These are phyloP conservation scores for Drosophila pseudoananassae DNA, from an alignment of 1,140 invertebrate genomes.

Conservation along the genomic window DNA sequence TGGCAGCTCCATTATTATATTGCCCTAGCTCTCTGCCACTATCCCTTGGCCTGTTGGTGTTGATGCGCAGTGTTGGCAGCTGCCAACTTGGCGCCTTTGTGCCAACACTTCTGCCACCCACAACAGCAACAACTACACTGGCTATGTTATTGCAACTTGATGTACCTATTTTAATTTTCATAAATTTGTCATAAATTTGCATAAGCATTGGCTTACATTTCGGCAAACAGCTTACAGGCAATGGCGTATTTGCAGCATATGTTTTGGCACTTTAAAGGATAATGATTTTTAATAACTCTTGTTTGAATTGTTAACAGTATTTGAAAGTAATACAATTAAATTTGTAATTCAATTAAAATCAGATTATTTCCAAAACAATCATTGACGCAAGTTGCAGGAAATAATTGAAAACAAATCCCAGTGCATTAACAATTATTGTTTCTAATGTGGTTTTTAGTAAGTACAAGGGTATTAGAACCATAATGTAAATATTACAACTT, in stretches of 20 bases:
- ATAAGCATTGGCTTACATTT: constrained; percentile 51
- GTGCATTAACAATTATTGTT: neutral
- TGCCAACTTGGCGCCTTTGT: constrained; percentile 73
- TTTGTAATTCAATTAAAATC: neutral
- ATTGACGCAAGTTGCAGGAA: no score
- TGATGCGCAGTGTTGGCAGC: constrained; percentile 76
- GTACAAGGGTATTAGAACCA: no score
- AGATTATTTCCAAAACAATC: neutral
- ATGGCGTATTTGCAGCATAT: constrained; percentile 25
- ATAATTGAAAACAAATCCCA: neutral
- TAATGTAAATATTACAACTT: no score
- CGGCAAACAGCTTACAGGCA: constrained; percentile 9
- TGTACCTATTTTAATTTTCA: constrained; percentile 62
- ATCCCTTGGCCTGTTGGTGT: constrained; percentile 48
- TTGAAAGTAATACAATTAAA: no score
- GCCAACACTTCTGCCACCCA: constrained; percentile 54
- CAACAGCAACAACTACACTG: constrained; percentile 10
- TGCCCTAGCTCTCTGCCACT: constrained; percentile 10
- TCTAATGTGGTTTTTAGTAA: no score
- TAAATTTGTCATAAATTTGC: constrained; percentile 71
- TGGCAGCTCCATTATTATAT: constrained; percentile 56
- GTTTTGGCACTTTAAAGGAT: neutral
- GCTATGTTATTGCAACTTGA: constrained; percentile 1
- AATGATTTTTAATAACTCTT: neutral
- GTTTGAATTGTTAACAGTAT: no score